Base-by-base conservation (phyloP, 2,797 vertebrate species). In the Heteromormyrus szaboi region DNA sequence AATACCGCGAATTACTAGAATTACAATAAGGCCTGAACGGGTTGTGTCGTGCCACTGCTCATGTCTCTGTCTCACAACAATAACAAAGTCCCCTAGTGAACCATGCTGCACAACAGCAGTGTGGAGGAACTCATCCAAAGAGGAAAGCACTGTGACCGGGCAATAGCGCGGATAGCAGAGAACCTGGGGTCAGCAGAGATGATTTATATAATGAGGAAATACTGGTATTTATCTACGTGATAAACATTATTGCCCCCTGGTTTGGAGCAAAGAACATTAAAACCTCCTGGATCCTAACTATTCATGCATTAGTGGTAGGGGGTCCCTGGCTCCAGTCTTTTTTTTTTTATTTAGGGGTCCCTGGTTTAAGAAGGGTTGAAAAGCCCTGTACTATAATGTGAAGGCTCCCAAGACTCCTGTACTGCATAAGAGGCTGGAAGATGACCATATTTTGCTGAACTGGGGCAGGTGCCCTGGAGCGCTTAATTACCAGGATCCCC, bases 401-500 rank as follows among this genome's bases (percentile, higher is more conserved):
- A 17, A 79, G 37, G 25, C 12, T 79, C 37, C 37, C 68, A 33
- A 41, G 4, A 17, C 29, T 17, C 14, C 33, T 76, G 33, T 25
- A 76, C 68, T 79, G 72, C 4, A 79, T 41, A 79, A 79, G 72
- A 37, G 37, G 5, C 72, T 44, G 37, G 37, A 79, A 79, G 7
- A 79, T n/a, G 19, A 46, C 41, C 17, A 81, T 81, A 44, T 81
- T 81, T 81, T 81, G 37, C 41, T 46, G 19, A 81, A 81, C 17
- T n/a, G 76, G 33, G 41, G 17, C 41, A 81, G 76, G 17, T 81
- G 25, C 22, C 48, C 48, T 51, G 84, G 11, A 54, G 25, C 3
- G 17, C 76, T 46, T 17, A 48, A 76, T 72, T 92, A 96, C 96
- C 95, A 96, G 89, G 72, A 96, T 95, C 37, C 12, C 90, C 91